Base-by-base conservation (phyloP, 1,140 invertebrate genomes). In the Oedothorax gibbosus region DNA sequence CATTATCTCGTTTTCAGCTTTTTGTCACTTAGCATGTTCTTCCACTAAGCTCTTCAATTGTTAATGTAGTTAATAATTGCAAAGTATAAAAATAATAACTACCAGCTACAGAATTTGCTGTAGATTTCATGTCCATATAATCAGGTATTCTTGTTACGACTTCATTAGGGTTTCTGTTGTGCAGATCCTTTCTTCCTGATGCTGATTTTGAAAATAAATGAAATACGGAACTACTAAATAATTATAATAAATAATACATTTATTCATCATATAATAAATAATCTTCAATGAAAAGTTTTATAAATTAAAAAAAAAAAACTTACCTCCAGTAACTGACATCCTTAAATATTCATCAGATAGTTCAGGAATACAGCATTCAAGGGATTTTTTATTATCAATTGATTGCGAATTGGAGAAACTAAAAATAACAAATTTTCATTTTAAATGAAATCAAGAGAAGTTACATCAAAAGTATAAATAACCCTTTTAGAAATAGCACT, bases 321-420 rank as follows among this genome's bases (percentile, higher is more conserved):
- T 68, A 84, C 81, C 73, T 54, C 78, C 73, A 49, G 35, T 60
- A 8, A 66, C 35, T 11, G 86, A 77, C 87, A 88, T 88, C 20
- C 21, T 79, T 49, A 88, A 50, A 76, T 88, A 88, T 64, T 79
- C 83, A 71, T 86, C 87, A 85, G 78, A 87, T 69, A 82, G 75
- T 75, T 86, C 86, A 49, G 92, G 87, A 76, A 94, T 93, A 18
- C 91, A 90, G 5, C 91, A 92, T 87, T 94, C 93, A 86, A 79
- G 73, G 18, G 79, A 79, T 53, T 72, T 73, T 68, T 71, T 86
- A 21, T 68, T 79, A 72, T 94, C 93, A 0, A 93, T 93, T 0
- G 93, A 93, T 15, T 93, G 88, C 0, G 92, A 92, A 87, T 92
- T 91, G n/a, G 91, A 92, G 69, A 92, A 53, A 14, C 82, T 84